phyloP scores from a whole-genome alignment of 2,113 vertebrate genomes.

The Nansenia antarctica region DNA sequence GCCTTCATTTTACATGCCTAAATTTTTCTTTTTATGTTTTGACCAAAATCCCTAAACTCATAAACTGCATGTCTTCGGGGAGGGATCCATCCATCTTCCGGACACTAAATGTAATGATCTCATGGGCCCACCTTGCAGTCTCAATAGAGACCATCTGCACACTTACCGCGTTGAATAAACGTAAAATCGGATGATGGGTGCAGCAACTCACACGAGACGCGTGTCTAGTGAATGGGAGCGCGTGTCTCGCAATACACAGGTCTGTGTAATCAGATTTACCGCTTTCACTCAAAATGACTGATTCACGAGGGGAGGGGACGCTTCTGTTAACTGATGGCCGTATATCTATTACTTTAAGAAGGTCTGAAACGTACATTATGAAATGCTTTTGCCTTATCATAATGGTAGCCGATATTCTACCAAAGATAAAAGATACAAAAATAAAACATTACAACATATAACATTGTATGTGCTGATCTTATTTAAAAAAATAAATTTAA shows the following conservation, averaged over 20 bases:
- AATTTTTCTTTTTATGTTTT: slow-evolving; percentile 67
- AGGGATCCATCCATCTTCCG: slow-evolving; percentile 72
- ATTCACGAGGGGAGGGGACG: slow-evolving; percentile 23
- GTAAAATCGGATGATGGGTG: slow-evolving; percentile 52
- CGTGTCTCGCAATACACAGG: slow-evolving; percentile 21
- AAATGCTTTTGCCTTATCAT: too few species aligned
- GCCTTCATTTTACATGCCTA: slow-evolving; percentile 67
- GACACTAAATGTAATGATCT: slow-evolving; percentile 73
- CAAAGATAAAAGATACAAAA: background rate
- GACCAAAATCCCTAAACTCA: slow-evolving; percentile 67
- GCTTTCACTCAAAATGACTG: slow-evolving; percentile 52
- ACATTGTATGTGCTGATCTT: too few species aligned
- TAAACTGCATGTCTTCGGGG: slow-evolving; percentile 67
- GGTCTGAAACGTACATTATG: background rate
- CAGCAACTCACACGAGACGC: slow-evolving; percentile 35
- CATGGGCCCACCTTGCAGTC: slow-evolving; percentile 43
- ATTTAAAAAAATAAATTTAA: too few species aligned
- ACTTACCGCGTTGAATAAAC: slow-evolving; percentile 51
- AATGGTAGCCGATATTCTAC: too few species aligned
- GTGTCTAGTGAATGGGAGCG: slow-evolving; percentile 33
- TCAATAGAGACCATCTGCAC: slow-evolving; percentile 73
- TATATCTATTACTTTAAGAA: background rate
- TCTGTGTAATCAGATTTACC: slow-evolving; percentile 53
- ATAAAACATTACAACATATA: too few species aligned
- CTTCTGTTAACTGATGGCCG: background rate